A percentile compares a stretch with the other conserved stretches of the same genome.
phyloP scores from a whole-genome alignment of 2,113 vertebrate genomes.

The Oophaga pumilio region DNA sequence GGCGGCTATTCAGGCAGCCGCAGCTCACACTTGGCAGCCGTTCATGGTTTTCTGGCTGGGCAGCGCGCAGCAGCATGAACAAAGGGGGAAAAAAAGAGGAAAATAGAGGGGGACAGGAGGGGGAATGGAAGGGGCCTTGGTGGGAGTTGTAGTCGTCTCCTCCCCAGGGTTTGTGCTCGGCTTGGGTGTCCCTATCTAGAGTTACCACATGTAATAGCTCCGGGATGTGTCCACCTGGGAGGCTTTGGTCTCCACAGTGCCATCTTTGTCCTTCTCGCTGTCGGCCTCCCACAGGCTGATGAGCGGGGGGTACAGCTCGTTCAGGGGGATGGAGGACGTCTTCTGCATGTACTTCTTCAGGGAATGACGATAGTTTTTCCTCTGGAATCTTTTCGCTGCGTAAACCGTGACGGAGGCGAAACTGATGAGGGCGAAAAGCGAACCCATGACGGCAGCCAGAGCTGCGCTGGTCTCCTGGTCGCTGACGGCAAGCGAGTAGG shows the following conservation, averaged over 20 bases:
- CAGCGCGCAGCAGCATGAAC: neutral
- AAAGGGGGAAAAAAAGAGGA: slow-evolving; percentile 8
- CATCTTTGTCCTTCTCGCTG: slow-evolving; percentile 94
- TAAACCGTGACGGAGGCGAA: slow-evolving; percentile 85
- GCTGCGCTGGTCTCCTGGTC: slow-evolving; percentile 90
- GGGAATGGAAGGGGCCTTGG: neutral
- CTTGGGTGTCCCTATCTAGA: slow-evolving; percentile 65
- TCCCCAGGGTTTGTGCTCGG: slow-evolving; percentile 79
- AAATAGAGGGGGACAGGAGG: neutral
- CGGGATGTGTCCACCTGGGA: slow-evolving; percentile 96
- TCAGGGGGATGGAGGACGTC: slow-evolving; percentile 95
- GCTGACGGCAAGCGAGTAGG: slow-evolving; percentile 83
- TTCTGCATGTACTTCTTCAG: slow-evolving; percentile 99
- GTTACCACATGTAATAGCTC: slow-evolving; percentile 99
- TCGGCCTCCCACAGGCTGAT: slow-evolving; percentile 98
- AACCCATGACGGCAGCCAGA: slow-evolving; percentile 90
- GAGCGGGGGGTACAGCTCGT: slow-evolving; percentile 96
- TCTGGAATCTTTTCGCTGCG: slow-evolving; percentile 88
- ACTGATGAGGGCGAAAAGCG: slow-evolving; percentile 89
- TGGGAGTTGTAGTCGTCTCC: neutral
- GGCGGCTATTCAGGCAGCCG: neutral
- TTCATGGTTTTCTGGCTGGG: slow-evolving; percentile 13
- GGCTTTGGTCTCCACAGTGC: slow-evolving; percentile 84
- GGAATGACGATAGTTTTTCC: slow-evolving; percentile 97
- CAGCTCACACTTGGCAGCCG: slow-evolving; percentile 16